Evolutionary conservation across 2,797 vertebrate species (phyloP), one percentile per base, ranked within the genome.

Genomic region (Allenopithecus nigroviridis): DNA sequence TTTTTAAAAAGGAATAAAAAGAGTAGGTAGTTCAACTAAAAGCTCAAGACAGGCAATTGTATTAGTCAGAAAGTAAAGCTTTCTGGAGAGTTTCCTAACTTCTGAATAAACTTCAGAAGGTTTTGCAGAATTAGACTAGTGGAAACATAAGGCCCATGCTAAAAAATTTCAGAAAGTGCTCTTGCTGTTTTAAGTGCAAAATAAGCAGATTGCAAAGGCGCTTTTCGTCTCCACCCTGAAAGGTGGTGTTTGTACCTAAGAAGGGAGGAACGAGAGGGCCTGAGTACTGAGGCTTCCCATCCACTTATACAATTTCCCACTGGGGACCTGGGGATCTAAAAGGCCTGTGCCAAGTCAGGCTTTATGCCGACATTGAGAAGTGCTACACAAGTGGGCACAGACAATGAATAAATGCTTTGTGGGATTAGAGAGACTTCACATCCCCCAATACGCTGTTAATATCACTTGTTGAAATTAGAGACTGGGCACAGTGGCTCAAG

Each of bases 61-160:
- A 76, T 53, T 72, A 78, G 7, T 84, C 46, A 95, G 61, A 95
- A 30, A 59, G 48, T 43, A 93, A 95, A 43, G 33, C 22, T 53
- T 59, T 76, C 55, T 70, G 48, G 57, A 79, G 88, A 94, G 39
- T 81, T 88, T 17, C 57, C 26, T 48, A 57, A 92, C 41, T 81
- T 90, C 74, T 76, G 57, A 96, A 85, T 81, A 80, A 79, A 84
- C 14, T 28, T 17, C 16, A 24, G 41, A 41, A 81, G 1, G 39
- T 86, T 76, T 96, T 80, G 24, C 39, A 93, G 57, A 50, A 72
- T 95, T 90, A n/a, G 55, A 84, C 36, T 36, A 64, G 36, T 36
- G 6, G n/a, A 50, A 79, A 55, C 2, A 7, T 13, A 57, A 59
- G 26, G 19, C 33, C 59, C 55, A 64, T 28, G 19, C 36, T 39